Percentiles rank a stretch among this genome's conserved stretches.
These are phyloP conservation scores for Isoperla grammatica DNA, from an alignment of 2,888 invertebrate genomes.

Conservation along the genomic window DNA sequence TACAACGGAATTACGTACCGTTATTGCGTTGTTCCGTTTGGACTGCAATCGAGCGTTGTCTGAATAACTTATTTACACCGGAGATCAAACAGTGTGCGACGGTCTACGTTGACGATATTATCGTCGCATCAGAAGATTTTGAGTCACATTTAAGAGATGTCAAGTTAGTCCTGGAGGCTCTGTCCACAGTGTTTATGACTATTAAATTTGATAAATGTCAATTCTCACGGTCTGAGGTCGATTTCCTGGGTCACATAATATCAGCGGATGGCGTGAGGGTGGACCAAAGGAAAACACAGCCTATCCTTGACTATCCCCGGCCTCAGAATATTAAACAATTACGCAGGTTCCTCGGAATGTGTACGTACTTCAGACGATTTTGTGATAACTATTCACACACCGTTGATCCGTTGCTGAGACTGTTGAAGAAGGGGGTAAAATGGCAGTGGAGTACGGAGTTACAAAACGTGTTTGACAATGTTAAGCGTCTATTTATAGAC, in stretches of 20 bases:
- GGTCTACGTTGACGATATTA: neutral
- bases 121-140: neutral
- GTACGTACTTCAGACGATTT: neutral
- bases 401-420: neutral
- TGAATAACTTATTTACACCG: neutral
- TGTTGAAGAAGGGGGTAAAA: neutral
- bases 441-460: neutral
- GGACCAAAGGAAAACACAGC: neutral
- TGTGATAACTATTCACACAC: neutral
- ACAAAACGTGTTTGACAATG: neutral
- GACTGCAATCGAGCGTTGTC: neutral
- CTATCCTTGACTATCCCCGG: too few relatives aligned
- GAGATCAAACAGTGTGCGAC: neutral
- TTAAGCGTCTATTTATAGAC: neutral
- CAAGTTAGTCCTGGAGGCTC: neutral
- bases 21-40: constrained; percentile 29
- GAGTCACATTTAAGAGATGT: neutral
- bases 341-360: neutral
- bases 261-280: neutral
- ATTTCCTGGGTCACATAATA: too few relatives aligned
- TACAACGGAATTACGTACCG: constrained; percentile 22
- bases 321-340: too few relatives aligned
- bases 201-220: neutral
- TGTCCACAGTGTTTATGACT: neutral
- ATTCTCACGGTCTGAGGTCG: neutral